Base-by-base conservation (phyloP, 2,888 invertebrate genomes). In the Alentia gelatinosa region DNA sequence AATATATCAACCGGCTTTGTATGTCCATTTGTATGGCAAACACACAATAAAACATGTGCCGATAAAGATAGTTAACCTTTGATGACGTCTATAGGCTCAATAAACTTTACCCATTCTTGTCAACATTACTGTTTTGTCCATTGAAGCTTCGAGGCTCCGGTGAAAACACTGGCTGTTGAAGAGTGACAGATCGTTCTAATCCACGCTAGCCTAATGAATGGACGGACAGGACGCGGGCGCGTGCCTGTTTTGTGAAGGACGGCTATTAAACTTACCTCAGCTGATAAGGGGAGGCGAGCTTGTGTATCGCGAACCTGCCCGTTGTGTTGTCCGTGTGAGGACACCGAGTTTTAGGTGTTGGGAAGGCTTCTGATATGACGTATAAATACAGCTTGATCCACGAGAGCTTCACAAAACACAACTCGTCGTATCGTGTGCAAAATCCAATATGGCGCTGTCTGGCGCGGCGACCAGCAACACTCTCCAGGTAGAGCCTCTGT, bases 371-470 rank as follows among this genome's bases (percentile, higher is more conserved):
- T 15, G 23, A 1, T 35, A 3, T 3, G 9, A 7, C 15, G 37
- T 0, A 79, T 79, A 79, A 68, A 79, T 79, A 79, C 23, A 37
- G 15, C 79, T 5, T 35, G 39, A 1, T 74, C 4, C 23, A 7
- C 3, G 79, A 79, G 4, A 39, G 23, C 79, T 39, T 37, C 79
- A 37, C 37, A 37, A 68, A n/a, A n/a, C 37, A 79, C 79, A 1
- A 79, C 79, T 19, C 5, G 37, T 15, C 39, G 39, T 35, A 35
- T 5, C 79, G 79, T 79, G 79, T 79, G 79, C 79, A 79, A 79
- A 79, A 79, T 79, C 79, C 79, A 79, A 79, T 5, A 79, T 79
- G 79, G 79, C 79, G 79, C 5, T 1, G 56, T 56, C 56, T 56
- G 56, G 56, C 23, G n/a, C 56, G 56, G n/a, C n/a, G 47, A 47